Conservation (phyloP, 1,140 invertebrate genomes). For the Drosophila lacertosa region DNA sequence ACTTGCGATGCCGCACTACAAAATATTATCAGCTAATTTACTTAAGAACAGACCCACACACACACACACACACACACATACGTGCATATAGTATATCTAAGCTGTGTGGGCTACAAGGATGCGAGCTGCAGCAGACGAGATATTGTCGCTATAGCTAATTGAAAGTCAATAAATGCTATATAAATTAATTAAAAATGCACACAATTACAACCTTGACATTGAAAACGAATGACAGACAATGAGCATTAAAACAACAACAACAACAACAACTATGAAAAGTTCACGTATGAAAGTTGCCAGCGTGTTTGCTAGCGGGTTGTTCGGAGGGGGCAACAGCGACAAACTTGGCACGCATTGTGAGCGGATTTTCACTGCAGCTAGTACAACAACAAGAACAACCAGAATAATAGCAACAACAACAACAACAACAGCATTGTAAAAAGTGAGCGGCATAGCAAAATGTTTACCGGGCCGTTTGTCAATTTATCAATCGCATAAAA, state of each 20-base stretch:
- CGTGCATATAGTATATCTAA: not conserved
- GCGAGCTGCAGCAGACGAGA: conserved; percentile 34
- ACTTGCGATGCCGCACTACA: conserved; percentile 2
- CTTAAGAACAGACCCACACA: conserved; percentile 43
- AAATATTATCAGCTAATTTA: conserved; percentile 60
- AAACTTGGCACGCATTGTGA: conserved; percentile 72
- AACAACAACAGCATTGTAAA: conserved; percentile 44
- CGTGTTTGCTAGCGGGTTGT: conserved; percentile 6
- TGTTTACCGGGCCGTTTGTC: conserved; percentile 48
- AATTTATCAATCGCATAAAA: conserved; percentile 82
- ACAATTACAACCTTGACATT: conserved; percentile 71
- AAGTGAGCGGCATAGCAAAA: conserved; percentile 62
- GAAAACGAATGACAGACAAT: conserved; percentile 73
- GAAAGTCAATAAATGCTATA: conserved; percentile 75
- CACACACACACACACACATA: not conserved
- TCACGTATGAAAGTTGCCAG: conserved; percentile 72
- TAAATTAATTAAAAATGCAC: conserved; percentile 54
- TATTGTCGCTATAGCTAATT: conserved; percentile 60
- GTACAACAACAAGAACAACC: conserved; percentile 3
- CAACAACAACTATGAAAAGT: conserved; percentile 56
- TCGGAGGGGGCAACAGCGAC: conserved; percentile 25
- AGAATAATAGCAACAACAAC: conserved; percentile 24
- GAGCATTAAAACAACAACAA: conserved; percentile 23
- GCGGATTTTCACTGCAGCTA: conserved; percentile 65
- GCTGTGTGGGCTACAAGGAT: conserved; percentile 63